A percentile compares a stretch with the other conserved stretches of the same genome.
phyloP scores from a whole-genome alignment of 2,797 vertebrate genomes.

The Enteromius argenteus region DNA sequence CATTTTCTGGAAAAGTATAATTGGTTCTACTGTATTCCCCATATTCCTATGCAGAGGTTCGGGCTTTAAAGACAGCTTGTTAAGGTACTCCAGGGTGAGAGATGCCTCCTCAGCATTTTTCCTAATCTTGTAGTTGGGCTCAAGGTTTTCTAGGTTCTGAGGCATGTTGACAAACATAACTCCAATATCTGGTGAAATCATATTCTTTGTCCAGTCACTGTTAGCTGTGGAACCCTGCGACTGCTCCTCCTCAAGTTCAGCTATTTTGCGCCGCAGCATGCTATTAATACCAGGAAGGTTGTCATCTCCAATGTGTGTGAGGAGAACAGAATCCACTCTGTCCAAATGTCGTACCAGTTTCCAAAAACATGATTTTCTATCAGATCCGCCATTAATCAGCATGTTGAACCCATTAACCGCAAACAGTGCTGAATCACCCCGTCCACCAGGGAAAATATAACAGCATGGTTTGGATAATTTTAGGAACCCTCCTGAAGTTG shows the following conservation, averaged over 20 bases:
- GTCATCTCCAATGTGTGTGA: slow-evolving; percentile 94
- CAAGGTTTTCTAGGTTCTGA: slow-evolving; percentile 86
- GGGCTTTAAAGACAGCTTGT: slow-evolving; percentile 90
- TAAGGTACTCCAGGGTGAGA: slow-evolving; percentile 89
- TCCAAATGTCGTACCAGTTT: slow-evolving; percentile 96
- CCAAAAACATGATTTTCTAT: slow-evolving; percentile 97
- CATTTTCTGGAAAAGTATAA: slow-evolving; percentile 98
- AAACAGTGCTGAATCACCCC: slow-evolving; percentile 93
- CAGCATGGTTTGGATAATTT: slow-evolving; percentile 98
- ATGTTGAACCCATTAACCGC: slow-evolving; percentile 98
- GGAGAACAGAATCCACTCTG: slow-evolving; percentile 94
- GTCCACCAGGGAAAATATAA: slow-evolving; percentile 96
- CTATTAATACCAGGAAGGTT: slow-evolving; percentile 97
- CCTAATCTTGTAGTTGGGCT: slow-evolving; percentile 86
- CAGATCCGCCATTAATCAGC: slow-evolving; percentile 96
- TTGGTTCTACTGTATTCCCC: slow-evolving; percentile 89
- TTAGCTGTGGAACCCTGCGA: slow-evolving; percentile 95
- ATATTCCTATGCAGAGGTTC: slow-evolving; percentile 89
- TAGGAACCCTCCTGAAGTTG: slow-evolving; percentile 94
- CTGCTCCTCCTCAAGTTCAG: slow-evolving; percentile 93
- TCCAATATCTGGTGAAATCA: slow-evolving; percentile 96
- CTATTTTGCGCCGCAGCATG: slow-evolving; percentile 93
- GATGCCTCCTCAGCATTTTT: slow-evolving; percentile 90
- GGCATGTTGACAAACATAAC: slow-evolving; percentile 95
- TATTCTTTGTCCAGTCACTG: slow-evolving; percentile 97